Evolutionary conservation across 1,140 invertebrate species (phyloP).

Genomic region (Gryllus bimaculatus): DNA sequence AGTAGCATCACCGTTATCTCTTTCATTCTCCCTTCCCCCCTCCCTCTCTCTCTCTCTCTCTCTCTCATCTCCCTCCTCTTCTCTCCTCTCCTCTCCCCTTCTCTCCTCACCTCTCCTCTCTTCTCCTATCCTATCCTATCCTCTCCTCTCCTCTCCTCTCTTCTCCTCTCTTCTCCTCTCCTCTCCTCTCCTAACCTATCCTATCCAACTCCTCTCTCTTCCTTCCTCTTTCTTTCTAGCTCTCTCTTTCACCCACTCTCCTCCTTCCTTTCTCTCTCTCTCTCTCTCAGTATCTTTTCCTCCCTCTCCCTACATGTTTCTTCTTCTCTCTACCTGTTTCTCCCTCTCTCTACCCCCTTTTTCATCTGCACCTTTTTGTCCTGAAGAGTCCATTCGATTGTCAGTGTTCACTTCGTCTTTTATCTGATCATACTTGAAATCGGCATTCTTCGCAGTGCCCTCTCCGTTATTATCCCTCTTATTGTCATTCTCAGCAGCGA

Average conservation of each 20-base stretch:
- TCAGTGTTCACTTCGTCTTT: background rate
- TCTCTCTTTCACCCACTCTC: background rate
- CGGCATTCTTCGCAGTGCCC: too few species aligned
- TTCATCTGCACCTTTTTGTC: too few species aligned
- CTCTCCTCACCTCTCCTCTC: background rate
- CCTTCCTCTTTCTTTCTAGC: background rate
- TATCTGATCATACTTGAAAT: background rate
- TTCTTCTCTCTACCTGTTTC: background rate
- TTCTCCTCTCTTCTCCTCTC: constrained; percentile 6
- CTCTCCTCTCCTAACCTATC: too few species aligned
- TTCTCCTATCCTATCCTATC: background rate
- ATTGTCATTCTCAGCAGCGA: too few species aligned
- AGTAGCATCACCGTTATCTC: too few species aligned
- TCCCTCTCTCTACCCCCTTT: too few species aligned
- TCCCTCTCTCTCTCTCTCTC: background rate
- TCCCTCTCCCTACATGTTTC: background rate
- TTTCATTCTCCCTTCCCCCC: background rate
- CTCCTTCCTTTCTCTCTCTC: background rate
- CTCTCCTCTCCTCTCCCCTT: too few species aligned
- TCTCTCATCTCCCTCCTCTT: background rate
- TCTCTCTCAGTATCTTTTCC: background rate
- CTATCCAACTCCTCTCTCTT: background rate
- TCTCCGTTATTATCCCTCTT: too few species aligned
- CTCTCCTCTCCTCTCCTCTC: background rate
- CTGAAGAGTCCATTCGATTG: background rate